These are phyloP conservation scores for Melolontha melolontha DNA, from an alignment of 2,888 invertebrate species.

Conservation along the genomic window DNA sequence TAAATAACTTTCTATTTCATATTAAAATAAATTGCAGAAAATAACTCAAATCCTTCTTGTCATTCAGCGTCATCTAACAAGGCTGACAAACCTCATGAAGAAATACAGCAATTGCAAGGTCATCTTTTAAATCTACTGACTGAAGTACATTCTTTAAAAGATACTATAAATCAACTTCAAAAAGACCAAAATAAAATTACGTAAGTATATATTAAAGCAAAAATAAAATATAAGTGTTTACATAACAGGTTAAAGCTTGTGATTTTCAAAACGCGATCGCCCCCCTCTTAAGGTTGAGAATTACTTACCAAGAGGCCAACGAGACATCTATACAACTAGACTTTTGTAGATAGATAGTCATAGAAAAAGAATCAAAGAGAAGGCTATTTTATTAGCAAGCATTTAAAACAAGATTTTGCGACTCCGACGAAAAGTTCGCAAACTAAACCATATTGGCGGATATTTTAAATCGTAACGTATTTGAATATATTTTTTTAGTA, in stretches of 20 bases:
- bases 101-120: conserved; percentile 42
- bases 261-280: not conserved
- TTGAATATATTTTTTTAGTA: no score
- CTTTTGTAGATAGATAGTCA: no score
- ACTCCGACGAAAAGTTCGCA: no score
- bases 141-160: conserved; percentile 40
- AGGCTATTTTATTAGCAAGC: no score
- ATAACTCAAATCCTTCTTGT: not conserved
- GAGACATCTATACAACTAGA: no score
- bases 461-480: no score
- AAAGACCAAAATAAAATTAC: conserved; percentile 9
- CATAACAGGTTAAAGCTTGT: not conserved
- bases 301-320: no score
- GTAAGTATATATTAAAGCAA: conserved; percentile 6
- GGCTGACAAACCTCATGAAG: conserved; percentile 39
- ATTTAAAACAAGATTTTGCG: no score
- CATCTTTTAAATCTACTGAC: conserved; percentile 39
- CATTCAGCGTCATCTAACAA: not conserved
- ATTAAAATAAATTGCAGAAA: not conserved
- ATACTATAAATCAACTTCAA: conserved; percentile 39
- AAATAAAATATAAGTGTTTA: conserved; percentile 29
- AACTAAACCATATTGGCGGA: no score
- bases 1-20: no score
- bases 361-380: no score
- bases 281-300: no score